Percentiles rank a stretch among this genome's conserved stretches.
Conservation (phyloP, 2,888 invertebrate genomes). For the Teinopalpus imperialis region DNA sequence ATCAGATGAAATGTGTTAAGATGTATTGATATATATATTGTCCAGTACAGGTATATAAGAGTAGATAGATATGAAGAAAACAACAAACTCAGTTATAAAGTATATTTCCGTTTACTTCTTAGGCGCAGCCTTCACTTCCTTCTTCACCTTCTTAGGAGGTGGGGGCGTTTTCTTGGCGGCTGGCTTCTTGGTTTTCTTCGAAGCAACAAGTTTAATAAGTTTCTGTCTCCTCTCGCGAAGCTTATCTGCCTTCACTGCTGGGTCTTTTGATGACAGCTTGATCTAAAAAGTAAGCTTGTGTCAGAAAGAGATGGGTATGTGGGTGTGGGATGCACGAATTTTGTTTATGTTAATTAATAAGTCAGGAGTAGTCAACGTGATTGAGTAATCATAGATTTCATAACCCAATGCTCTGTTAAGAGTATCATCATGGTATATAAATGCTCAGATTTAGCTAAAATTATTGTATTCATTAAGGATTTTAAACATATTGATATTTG, state of each 20-base stretch:
- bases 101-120: constrained; percentile 49
- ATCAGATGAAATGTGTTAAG: no score
- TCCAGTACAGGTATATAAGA: no score
- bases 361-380: constrained; percentile 74
- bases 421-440: constrained; percentile 80
- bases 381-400: constrained; percentile 69
- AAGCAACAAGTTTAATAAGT: constrained; percentile 73
- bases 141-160: constrained; percentile 57
- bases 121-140: constrained; percentile 43
- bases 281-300: constrained; percentile 52
- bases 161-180: constrained; percentile 71
- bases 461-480: no score
- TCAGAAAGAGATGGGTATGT: neutral
- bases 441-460: no score
- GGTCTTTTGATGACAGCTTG: constrained; percentile 64
- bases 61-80: neutral
- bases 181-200: constrained; percentile 79
- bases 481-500: no score
- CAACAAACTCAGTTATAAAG: constrained; percentile 30
- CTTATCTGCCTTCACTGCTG: constrained; percentile 74
- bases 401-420: constrained; percentile 80
- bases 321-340: neutral
- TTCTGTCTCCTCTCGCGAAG: constrained; percentile 75
- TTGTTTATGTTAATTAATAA: no score
- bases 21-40: no score